phyloP scores from a whole-genome alignment of 2,113 vertebrate genomes.

The Brachypodius melanocephalos region DNA sequence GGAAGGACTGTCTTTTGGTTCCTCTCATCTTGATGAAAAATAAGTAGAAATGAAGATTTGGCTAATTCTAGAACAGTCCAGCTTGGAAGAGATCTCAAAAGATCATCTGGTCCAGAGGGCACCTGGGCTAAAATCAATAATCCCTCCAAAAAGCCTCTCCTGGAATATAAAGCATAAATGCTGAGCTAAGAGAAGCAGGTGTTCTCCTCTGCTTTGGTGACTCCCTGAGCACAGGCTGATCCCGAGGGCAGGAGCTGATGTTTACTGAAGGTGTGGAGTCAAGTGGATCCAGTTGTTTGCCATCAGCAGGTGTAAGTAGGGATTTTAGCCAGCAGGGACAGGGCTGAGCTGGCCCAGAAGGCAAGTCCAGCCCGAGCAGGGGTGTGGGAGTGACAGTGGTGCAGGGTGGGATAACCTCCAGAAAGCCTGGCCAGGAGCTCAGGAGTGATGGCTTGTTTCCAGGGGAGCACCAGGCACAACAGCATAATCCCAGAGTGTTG shows the following conservation, averaged over 20 bases:
- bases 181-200: background rate
- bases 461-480: background rate
- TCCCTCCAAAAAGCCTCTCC: rapidly evolving
- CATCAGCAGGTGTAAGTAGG: rapidly evolving
- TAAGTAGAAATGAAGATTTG: background rate
- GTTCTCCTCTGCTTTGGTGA: background rate
- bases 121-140: background rate
- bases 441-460: background rate
- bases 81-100: background rate
- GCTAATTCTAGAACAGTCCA: background rate
- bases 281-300: rapidly evolving
- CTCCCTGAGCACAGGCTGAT: background rate
- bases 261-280: background rate
- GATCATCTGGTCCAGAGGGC: background rate
- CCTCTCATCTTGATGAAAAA: background rate
- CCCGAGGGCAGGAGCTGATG: background rate
- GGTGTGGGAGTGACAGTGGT: background rate
- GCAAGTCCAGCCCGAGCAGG: background rate
- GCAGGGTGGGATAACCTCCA: background rate
- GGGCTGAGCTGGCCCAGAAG: background rate
- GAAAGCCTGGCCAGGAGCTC: background rate
- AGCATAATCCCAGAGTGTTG: no score
- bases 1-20: background rate
- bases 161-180: background rate
- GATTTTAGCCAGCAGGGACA: rapidly evolving